phyloP scores from a whole-genome alignment of 2,888 invertebrate species.

The Pristionchus maxplancki region DNA sequence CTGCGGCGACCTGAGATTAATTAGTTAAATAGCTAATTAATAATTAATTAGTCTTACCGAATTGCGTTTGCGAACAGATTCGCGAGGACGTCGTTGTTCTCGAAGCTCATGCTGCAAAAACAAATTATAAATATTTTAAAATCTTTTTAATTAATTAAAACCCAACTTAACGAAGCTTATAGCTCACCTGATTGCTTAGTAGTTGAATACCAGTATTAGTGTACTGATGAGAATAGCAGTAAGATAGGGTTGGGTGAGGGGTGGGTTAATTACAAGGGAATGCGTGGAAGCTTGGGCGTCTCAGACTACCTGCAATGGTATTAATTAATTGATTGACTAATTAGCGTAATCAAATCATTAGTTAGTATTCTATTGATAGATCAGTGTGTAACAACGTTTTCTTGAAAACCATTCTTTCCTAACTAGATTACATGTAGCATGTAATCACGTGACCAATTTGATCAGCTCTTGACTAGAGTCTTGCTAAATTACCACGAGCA shows the following conservation, averaged over 20 bases:
- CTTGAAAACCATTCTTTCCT: background rate
- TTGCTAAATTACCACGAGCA: too few species aligned
- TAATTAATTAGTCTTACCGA: background rate
- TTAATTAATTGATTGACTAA: too few species aligned
- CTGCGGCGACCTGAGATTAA: background rate
- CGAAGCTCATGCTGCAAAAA: conserved; percentile 40
- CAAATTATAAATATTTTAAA: background rate
- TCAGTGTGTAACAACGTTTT: too few species aligned
- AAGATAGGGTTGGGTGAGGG: conserved; percentile 22
- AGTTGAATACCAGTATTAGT: conserved; percentile 29
- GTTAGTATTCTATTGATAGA: too few species aligned
- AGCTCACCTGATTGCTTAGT: conserved; percentile 33
- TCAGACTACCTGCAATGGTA: conserved; percentile 28
- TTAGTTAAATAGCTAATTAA: background rate
- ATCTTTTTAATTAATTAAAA: background rate
- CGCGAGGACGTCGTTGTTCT: conserved; percentile 26
- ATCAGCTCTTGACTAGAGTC: too few species aligned
- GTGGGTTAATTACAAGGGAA: conserved; percentile 47
- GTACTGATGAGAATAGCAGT: conserved; percentile 30
- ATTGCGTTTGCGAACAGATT: conserved; percentile 34
- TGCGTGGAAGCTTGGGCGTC: conserved; percentile 46
- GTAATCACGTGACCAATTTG: background rate
- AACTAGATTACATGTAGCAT: background rate
- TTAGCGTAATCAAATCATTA: too few species aligned
- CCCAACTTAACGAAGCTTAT: background rate